Evolutionary conservation across 2,797 vertebrate species (phyloP).

Genomic region (Streptopelia turtur): DNA sequence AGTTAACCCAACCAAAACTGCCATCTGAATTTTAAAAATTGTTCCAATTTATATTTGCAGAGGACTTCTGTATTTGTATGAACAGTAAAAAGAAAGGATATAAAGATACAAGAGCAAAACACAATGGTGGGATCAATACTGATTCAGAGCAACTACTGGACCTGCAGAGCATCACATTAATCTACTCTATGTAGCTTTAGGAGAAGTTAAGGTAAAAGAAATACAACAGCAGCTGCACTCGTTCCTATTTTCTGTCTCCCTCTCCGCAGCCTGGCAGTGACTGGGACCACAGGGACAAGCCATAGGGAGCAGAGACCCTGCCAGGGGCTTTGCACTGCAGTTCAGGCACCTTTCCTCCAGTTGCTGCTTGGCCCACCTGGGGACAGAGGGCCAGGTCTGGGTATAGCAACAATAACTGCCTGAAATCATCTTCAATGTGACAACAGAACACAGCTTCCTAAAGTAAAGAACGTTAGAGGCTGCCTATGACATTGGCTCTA

Average conservation of each 20-base stretch:
- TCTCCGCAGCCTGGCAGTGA: neutral
- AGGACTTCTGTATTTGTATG: neutral
- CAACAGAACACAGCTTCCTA: neutral
- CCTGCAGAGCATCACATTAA: neutral
- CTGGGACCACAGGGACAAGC: neutral
- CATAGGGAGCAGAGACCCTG: accelerated
- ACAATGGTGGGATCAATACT: neutral
- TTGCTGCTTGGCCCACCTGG: neutral
- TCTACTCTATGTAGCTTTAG: neutral
- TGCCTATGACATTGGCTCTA: neutral
- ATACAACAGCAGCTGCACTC: neutral
- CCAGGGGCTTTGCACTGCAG: neutral
- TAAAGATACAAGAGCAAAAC: neutral
- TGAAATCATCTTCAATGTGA: neutral
- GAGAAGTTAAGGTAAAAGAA: neutral
- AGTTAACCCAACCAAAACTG: neutral
- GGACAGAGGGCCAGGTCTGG: neutral
- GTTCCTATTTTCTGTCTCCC: neutral
- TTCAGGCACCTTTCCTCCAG: neutral
- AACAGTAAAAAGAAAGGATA: neutral
- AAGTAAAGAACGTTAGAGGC: neutral
- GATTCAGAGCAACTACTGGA: neutral
- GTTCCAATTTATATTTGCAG: neutral
- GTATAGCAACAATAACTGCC: neutral
- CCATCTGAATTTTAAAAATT: neutral